phyloP scores from a whole-genome alignment of 2,888 invertebrate genomes.

The Ormia ochracea region DNA sequence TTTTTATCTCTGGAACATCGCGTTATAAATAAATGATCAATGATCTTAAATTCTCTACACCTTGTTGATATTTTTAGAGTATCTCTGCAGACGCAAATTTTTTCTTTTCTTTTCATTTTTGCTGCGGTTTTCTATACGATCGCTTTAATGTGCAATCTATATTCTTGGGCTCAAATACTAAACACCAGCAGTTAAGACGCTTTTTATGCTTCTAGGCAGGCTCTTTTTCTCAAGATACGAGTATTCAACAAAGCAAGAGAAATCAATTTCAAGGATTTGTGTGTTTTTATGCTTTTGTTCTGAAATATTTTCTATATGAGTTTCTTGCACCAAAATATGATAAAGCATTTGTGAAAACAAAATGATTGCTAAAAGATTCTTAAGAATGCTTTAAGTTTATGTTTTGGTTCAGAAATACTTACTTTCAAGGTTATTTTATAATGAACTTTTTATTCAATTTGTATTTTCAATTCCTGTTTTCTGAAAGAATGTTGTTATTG shows the following conservation, averaged over 20 bases:
- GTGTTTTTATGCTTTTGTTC: slow-evolving; percentile 21
- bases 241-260: slow-evolving; percentile 52
- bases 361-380: slow-evolving; percentile 21
- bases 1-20: slow-evolving; percentile 31
- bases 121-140: neutral
- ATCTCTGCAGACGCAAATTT: neutral
- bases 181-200: slow-evolving; percentile 20
- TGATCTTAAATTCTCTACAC: slow-evolving; percentile 11
- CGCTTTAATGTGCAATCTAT: slow-evolving; percentile 51
- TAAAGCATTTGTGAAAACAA: slow-evolving; percentile 5
- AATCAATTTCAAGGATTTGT: slow-evolving; percentile 63
- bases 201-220: slow-evolving; percentile 2
- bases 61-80: neutral
- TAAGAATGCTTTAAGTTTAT: neutral
- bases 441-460: slow-evolving; percentile 20
- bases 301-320: slow-evolving; percentile 15
- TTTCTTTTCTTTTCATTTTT: neutral
- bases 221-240: slow-evolving; percentile 46
- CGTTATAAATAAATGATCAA: slow-evolving; percentile 49
- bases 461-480: slow-evolving; percentile 23
- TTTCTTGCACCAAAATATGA: slow-evolving; percentile 8
- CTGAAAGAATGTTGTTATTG: neutral
- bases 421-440: slow-evolving; percentile 52
- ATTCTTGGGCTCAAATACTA: slow-evolving; percentile 45
- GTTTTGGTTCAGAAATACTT: slow-evolving; percentile 50